Conservation (phyloP, 2,888 invertebrate genomes). For the Drosophila atripex region DNA sequence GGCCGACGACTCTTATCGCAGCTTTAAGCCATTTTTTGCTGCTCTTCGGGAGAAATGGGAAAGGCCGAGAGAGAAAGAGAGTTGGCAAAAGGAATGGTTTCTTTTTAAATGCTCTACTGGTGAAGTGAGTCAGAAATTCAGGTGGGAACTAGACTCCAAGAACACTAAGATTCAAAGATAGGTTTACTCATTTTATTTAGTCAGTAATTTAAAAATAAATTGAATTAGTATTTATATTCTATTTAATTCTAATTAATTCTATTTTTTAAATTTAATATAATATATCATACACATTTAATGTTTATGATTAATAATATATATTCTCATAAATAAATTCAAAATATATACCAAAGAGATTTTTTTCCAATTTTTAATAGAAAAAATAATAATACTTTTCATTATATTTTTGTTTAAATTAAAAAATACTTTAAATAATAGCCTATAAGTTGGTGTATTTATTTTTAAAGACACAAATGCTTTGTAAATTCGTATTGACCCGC, state of each 20-base stretch:
- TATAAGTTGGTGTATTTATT: neutral
- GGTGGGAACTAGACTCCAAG: neutral
- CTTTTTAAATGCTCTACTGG: slow-evolving; percentile 20
- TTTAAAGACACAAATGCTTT: slow-evolving; percentile 8
- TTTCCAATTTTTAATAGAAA: no score
- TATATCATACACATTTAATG: no score
- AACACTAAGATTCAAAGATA: no score
- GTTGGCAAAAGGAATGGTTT: neutral
- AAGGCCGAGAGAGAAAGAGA: slow-evolving; percentile 17
- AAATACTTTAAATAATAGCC: neutral
- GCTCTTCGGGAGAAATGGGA: slow-evolving; percentile 34
- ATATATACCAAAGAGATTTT: no score
- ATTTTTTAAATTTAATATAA: no score
- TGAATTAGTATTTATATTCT: no score
- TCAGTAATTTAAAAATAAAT: no score
- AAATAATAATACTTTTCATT: neutral
- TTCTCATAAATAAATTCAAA: no score
- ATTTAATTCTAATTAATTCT: no score
- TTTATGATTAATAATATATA: no score
- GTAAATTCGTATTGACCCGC: slow-evolving; percentile 23
- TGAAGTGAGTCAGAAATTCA: neutral
- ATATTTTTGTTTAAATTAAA: neutral
- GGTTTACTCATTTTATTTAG: no score
- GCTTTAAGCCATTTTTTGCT: slow-evolving; percentile 15
- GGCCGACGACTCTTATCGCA: slow-evolving; percentile 32